A percentile compares a stretch with the other conserved stretches of the same genome.
Evolutionary conservation across 2,113 vertebrate genomes (phyloP).

Genomic region (Seriola aureovittata): DNA sequence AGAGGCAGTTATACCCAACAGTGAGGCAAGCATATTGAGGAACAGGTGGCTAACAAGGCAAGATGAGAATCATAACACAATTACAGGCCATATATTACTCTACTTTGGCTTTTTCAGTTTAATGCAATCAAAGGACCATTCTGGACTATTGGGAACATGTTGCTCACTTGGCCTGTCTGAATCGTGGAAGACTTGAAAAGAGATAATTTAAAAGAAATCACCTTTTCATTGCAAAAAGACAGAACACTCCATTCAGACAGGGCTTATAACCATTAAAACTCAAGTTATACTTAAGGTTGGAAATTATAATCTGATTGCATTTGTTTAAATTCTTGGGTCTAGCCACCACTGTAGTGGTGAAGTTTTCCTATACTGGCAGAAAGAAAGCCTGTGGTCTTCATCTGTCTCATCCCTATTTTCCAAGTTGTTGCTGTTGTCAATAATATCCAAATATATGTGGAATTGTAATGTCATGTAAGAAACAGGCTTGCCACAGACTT

Average conservation of each 20-base stretch:
- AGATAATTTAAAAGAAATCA: not conserved
- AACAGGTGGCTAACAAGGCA: slow-evolving; percentile 37
- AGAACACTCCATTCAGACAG: not conserved
- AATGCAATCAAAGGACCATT: slow-evolving; percentile 53
- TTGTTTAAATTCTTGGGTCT: not conserved
- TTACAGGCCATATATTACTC: slow-evolving; percentile 21
- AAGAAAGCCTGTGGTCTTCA: not conserved
- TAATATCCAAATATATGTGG: not conserved
- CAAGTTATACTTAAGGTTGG: not conserved
- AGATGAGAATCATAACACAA: slow-evolving; percentile 48
- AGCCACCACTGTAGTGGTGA: not conserved
- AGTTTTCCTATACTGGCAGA: not conserved
- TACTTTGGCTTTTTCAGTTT: not conserved
- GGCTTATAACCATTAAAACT: not conserved
- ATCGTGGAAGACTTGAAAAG: not conserved
- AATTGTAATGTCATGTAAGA: not conserved
- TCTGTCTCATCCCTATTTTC: not conserved
- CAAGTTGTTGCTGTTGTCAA: not conserved
- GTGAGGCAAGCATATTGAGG: not conserved
- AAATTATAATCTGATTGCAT: slow-evolving; percentile 19
- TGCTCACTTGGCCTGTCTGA: slow-evolving; percentile 38
- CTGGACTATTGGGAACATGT: slow-evolving; percentile 22
- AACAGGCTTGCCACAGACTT: not conserved
- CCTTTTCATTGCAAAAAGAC: not conserved
- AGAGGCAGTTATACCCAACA: not conserved